phyloP scores from a whole-genome alignment of 2,888 invertebrate species.

The Hanleya hanleyi region DNA sequence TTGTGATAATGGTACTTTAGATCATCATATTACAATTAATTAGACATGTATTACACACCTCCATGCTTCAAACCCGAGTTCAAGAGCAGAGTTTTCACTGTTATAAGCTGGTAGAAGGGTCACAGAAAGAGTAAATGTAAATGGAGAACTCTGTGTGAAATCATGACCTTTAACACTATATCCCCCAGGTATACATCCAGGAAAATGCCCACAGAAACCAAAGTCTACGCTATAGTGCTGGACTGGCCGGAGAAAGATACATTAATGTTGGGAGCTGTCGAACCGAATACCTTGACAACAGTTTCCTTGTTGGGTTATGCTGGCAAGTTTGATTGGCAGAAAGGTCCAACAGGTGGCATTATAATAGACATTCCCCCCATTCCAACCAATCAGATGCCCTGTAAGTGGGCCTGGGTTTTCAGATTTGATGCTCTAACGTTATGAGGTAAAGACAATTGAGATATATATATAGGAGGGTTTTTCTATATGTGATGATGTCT shows the following conservation, averaged over 20 bases:
- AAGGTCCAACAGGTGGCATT: constrained; percentile 35
- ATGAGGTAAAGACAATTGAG: too few species aligned
- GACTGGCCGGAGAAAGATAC: constrained; percentile 80
- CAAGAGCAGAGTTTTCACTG: too few species aligned
- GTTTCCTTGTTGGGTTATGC: constrained; percentile 76
- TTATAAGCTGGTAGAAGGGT: too few species aligned
- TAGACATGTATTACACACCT: too few species aligned
- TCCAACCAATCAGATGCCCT: constrained; percentile 37
- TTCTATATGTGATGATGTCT: too few species aligned
- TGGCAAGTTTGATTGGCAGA: constrained; percentile 31
- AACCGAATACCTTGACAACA: constrained; percentile 55
- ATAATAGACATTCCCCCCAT: constrained; percentile 43
- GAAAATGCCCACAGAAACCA: constrained; percentile 25
- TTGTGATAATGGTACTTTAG: too few species aligned
- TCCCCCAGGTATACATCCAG: constrained; percentile 58
- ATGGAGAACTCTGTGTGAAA: too few species aligned
- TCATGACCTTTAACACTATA: too few species aligned
- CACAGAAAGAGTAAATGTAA: too few species aligned
- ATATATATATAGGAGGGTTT: too few species aligned
- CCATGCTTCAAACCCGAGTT: too few species aligned
- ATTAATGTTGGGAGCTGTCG: constrained; percentile 76
- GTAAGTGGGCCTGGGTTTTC: constrained; percentile 49
- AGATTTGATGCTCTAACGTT: constrained; percentile 40
- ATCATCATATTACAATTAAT: too few species aligned
- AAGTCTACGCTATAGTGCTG: constrained; percentile 81